phyloP scores from a whole-genome alignment of 2,797 vertebrate genomes.

The Leptatherina wallacei region DNA sequence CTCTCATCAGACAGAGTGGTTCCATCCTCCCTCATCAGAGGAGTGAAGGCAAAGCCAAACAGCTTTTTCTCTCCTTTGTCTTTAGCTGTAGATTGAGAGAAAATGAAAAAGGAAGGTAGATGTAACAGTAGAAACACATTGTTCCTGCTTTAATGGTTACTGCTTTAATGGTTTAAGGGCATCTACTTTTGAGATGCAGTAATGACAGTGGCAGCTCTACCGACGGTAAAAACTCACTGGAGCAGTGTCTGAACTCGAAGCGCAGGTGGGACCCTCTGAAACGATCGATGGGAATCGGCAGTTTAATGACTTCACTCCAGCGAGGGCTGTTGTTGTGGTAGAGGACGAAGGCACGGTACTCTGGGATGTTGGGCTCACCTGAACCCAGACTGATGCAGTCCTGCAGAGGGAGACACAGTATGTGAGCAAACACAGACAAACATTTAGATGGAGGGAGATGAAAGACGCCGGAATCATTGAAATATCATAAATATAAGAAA shows the following conservation, averaged over 20 bases:
- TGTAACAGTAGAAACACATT: neutral
- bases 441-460: neutral
- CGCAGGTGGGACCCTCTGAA: conserved; percentile 98
- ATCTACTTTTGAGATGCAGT: neutral
- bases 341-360: conserved; percentile 95
- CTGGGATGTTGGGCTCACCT: conserved; percentile 89
- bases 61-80: conserved; percentile 99
- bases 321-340: conserved; percentile 98
- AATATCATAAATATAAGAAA: neutral
- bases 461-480: accelerated
- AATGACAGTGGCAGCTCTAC: neutral
- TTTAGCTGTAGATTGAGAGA: conserved; percentile 84
- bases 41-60: conserved; percentile 96
- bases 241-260: conserved; percentile 98
- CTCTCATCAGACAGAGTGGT: conserved; percentile 96
- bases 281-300: conserved; percentile 95
- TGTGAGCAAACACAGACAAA: neutral
- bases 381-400: conserved; percentile 96
- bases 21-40: conserved; percentile 97
- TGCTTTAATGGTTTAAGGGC: too few species aligned
- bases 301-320: conserved; percentile 94
- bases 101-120: neutral
- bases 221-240: conserved; percentile 85
- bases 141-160: neutral
- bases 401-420: conserved; percentile 67